A percentile compares a stretch with the other conserved stretches of the same genome.
These are phyloP conservation scores for Agrypnia vestita DNA, from an alignment of 1,140 invertebrate genomes.

Conservation along the genomic window DNA sequence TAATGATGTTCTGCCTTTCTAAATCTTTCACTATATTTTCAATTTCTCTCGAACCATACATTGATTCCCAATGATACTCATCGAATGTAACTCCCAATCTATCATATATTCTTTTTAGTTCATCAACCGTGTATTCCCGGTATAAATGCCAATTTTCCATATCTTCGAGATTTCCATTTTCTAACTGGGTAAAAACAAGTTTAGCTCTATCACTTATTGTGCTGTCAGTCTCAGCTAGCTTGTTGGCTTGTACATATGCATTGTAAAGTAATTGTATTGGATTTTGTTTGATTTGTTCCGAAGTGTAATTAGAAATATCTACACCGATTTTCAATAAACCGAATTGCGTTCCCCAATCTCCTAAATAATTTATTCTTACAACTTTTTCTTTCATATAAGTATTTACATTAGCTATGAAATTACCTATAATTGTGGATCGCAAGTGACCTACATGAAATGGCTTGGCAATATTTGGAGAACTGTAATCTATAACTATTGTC, in stretches of 20 bases:
- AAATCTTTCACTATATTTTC: conserved; percentile 75
- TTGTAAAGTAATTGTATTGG: conserved; percentile 82
- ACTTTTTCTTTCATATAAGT: conserved; percentile 84
- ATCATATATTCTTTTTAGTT: conserved; percentile 83
- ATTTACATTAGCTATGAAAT: conserved; percentile 92
- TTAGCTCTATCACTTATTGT: conserved; percentile 78
- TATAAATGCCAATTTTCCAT: conserved; percentile 83
- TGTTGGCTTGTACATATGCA: conserved; percentile 89
- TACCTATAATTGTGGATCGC: conserved; percentile 95
- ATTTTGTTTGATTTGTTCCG: conserved; percentile 75
- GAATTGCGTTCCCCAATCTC: conserved; percentile 99
- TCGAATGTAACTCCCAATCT: conserved; percentile 91
- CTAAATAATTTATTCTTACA: conserved; percentile 92
- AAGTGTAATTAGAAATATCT: conserved; percentile 72
- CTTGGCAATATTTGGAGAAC: conserved; percentile 98
- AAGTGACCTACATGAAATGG: conserved; percentile 98
- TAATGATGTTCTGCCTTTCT: conserved; percentile 75
- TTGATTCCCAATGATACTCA: conserved; percentile 92
- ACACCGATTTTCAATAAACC: conserved; percentile 87
- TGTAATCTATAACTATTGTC: conserved; percentile 86
- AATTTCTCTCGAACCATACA: conserved; percentile 82
- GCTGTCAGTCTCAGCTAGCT: conserved; percentile 78
- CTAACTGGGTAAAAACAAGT: conserved; percentile 82
- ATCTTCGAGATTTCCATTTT: conserved; percentile 76
- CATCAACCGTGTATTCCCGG: conserved; percentile 81